These are phyloP conservation scores for Eidolon helvum DNA, from an alignment of 2,113 vertebrate genomes.

Conservation along the genomic window DNA sequence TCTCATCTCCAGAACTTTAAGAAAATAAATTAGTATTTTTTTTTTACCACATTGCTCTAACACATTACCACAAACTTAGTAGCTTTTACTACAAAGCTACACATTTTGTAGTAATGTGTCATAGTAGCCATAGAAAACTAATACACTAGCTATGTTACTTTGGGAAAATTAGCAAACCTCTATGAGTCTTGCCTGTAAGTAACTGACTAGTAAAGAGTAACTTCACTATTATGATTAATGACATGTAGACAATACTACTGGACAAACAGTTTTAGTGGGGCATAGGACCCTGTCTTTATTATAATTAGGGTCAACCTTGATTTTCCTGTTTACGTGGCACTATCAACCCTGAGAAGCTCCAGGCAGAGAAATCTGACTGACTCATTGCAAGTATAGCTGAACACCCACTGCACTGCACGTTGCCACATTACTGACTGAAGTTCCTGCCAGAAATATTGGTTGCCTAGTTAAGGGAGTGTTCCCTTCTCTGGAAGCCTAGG, in stretches of 20 bases:
- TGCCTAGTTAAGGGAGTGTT: slow-evolving; percentile 57
- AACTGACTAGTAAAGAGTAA: neutral
- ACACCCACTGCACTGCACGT: neutral
- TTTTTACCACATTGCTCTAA: neutral
- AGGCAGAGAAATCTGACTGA: slow-evolving; percentile 29
- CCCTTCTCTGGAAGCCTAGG: slow-evolving; percentile 64
- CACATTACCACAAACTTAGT: neutral
- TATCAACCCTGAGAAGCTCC: neutral
- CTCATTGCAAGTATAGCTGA: neutral
- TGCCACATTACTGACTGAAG: neutral
- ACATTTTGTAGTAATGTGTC: neutral
- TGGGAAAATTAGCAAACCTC: neutral
- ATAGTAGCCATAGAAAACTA: neutral
- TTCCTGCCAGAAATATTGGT: slow-evolving; percentile 44
- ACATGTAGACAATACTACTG: neutral
- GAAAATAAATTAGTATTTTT: neutral
- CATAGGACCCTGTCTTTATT: neutral
- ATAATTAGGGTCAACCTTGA: neutral
- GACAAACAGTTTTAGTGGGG: neutral
- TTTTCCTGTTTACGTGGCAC: neutral
- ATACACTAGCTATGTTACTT: neutral
- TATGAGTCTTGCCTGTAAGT: neutral
- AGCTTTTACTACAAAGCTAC: neutral
- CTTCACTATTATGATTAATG: neutral
- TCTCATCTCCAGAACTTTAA: neutral